Percentiles rank a stretch among this genome's conserved stretches.
Evolutionary conservation across 2,113 vertebrate genomes (phyloP).

Genomic region (Saguinus imperator): DNA sequence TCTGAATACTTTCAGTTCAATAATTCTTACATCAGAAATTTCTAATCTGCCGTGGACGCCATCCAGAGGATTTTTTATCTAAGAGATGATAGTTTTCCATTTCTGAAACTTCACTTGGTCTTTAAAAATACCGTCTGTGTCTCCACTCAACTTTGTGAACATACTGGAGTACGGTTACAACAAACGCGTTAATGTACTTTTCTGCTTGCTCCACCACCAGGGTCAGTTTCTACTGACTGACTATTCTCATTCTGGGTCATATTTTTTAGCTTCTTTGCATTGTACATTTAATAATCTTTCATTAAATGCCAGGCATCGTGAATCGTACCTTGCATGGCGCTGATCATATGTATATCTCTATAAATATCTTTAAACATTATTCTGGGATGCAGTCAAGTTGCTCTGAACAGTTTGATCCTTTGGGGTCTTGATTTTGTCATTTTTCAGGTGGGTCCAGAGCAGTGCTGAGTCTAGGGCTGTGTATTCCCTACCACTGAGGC

Average conservation of each 20-base stretch:
- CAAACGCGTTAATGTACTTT: neutral
- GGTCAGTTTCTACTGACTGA: neutral
- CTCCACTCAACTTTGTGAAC: neutral
- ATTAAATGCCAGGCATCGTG: neutral
- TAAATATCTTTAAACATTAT: constrained; percentile 15
- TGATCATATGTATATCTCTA: neutral
- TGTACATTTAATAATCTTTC: constrained; percentile 10
- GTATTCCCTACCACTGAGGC: neutral
- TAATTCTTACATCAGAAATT: neutral
- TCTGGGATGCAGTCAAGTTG: neutral
- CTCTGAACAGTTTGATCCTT: neutral
- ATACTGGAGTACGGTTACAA: neutral
- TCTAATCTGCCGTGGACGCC: neutral
- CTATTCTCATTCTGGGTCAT: neutral
- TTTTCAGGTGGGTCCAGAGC: neutral
- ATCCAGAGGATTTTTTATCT: neutral
- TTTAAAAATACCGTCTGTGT: neutral
- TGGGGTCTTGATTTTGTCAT: neutral
- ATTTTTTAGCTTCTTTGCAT: neutral
- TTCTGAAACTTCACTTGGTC: neutral
- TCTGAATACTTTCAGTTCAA: neutral
- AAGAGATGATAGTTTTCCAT: neutral
- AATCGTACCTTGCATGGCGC: neutral
- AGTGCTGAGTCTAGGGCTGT: neutral
- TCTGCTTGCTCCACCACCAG: neutral